Evolutionary conservation across 2,888 invertebrate genomes (phyloP).

Genomic region (Gortyna flavago): DNA sequence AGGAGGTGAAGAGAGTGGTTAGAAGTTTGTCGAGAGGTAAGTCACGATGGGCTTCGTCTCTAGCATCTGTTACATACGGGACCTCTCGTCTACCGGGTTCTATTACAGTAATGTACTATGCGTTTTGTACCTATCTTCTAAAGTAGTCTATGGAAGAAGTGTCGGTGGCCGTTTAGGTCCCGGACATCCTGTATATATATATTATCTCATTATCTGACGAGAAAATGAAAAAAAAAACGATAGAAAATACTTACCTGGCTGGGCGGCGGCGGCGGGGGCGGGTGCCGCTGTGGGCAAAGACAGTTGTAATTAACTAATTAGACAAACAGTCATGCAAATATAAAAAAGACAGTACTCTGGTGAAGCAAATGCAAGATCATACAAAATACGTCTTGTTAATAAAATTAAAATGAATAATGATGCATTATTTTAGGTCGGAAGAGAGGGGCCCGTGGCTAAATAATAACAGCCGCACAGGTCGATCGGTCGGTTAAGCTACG

Average conservation of each 20-base stretch:
- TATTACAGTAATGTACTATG: neutral
- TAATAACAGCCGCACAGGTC: too few species aligned
- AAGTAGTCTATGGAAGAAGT: neutral
- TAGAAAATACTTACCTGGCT: neutral
- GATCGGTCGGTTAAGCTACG: too few species aligned
- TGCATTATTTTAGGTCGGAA: neutral
- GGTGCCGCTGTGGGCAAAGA: conserved; percentile 7
- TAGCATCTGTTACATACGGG: neutral
- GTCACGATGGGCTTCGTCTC: neutral
- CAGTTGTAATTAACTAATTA: neutral
- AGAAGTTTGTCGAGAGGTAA: neutral
- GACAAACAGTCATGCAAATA: neutral
- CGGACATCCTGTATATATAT: too few species aligned
- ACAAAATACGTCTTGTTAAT: too few species aligned
- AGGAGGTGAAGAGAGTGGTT: neutral
- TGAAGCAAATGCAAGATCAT: neutral
- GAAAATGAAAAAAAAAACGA: neutral
- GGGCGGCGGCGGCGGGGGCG: neutral
- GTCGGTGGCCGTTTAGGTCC: neutral
- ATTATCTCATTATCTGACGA: neutral
- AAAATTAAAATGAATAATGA: neutral
- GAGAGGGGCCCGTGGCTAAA: too few species aligned
- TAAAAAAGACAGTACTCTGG: neutral
- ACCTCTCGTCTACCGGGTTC: neutral
- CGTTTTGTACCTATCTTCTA: neutral